Evolutionary conservation across 1,140 invertebrate genomes (phyloP), one percentile per base, ranked within the genome.

Genomic region (Brachystomella parvula): DNA sequence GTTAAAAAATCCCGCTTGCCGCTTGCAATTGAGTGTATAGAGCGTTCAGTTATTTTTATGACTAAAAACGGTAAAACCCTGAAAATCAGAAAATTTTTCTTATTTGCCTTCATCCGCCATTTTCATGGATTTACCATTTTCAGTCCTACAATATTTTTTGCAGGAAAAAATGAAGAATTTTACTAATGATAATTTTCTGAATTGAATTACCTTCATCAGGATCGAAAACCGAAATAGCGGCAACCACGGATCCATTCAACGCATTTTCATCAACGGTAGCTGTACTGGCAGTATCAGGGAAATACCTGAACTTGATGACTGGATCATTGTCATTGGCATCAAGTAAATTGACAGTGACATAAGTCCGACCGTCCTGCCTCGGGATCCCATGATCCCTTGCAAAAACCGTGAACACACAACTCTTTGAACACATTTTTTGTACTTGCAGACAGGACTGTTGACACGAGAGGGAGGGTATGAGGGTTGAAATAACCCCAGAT

Each of bases 281-380:
- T 75, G 87, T 89, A 31, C 83, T 86, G 0, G 89, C 88, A 0
- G 86, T 89, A 0, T 86, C 79, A 6, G 91, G 90, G 75, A 93
- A 90, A 77, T 94, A 94, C 9, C 86, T 85, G 76, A 97, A 96
- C 66, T 86, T 86, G 59, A 97, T 95, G 29, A 89, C 83, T 2
- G 94, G 95, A 79, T 93, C 90, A 76, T 97, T 93, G 81, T 96
- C 92, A 78, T 96, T 96, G 1, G 91, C 88, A 77, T 96, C 94
- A 33, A 95, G 81, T 19, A 97, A 80, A 78, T 92, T 95, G 0
- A 97, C 90, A 2, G 91, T 95, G 0, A 98, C 90, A 79, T 96
- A 97, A 26, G 94, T 93, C 47, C 94, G 81, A 2, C 93, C 93
- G 75, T 93, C 89, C 77, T 95, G 90, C 33, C 89, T 79, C 0